Evolutionary conservation across 2,113 vertebrate species (phyloP), one percentile per base, ranked within the genome.

Genomic region (Alligator mississippiensis): DNA sequence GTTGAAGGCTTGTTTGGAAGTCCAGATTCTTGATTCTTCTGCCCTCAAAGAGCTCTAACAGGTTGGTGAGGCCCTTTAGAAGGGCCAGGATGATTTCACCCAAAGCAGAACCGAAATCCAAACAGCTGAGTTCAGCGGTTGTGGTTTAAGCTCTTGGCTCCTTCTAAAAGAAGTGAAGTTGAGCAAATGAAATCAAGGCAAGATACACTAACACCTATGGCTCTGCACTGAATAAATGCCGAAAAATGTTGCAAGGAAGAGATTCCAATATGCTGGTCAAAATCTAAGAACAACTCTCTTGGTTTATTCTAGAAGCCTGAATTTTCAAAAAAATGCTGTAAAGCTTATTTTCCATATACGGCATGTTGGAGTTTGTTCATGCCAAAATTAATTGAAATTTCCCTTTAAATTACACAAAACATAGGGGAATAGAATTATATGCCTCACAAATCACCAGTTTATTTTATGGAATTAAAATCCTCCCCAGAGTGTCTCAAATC

Each of bases 381-480:
- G 58, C n/a, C 85, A 17, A 28, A 75, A 84, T 81, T 90, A 92
- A 81, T 1, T 59, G 6, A 15, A 75, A 85, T 84, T 91, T 61
- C 1, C 77, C 72, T 90, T 82, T 18, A 76, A 93, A 89, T 27
- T 79, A 72, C 47, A 85, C 84, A 68, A 90, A 94, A 83, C 25
- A 84, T 91, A 59, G 2, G 16, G 47, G 30, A 89, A 18, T 87
- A 87, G 80, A 5, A 74, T 34, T 3, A 24, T 24, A 58, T 63
- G 76, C 24, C 82, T 74, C 70, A 95, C 5, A 85, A 81, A 92
- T n/a, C 28, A 89, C 6, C 25, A 18, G 24, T 79, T 90, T 74
- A 84, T 77, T 93, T 84, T 59, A 96, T 25, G 19, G 58, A 75
- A 76, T 74, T 84, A 76, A 93, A 89, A 84, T 74, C 55, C 25